These are phyloP conservation scores for Sebastes miniatus DNA, from an alignment of 2,797 vertebrate species.

Conservation along the genomic window DNA sequence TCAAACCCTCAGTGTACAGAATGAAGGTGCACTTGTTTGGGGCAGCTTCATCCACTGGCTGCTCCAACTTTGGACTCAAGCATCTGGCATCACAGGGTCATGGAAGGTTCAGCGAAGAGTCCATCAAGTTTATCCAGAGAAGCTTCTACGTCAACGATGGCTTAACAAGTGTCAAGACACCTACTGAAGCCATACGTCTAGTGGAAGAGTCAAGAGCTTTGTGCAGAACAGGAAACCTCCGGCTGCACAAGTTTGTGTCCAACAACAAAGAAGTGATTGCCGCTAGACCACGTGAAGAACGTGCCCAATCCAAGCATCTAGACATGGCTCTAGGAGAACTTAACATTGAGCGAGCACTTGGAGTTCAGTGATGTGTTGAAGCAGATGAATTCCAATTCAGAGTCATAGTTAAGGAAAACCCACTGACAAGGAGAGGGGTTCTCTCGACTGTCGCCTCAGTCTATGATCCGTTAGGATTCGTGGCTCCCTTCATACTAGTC, in stretches of 20 bases:
- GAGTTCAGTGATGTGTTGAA: background rate
- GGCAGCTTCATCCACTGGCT: slow-evolving; percentile 35
- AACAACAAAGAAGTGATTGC: background rate
- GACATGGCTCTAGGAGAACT: slow-evolving; percentile 18
- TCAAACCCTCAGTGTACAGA: slow-evolving; percentile 6
- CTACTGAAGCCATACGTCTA: slow-evolving; percentile 7
- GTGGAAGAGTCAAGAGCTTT: slow-evolving; percentile 19
- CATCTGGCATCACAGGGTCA: slow-evolving; percentile 22
- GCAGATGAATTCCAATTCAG: slow-evolving; percentile 1
- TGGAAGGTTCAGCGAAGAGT: slow-evolving; percentile 17
- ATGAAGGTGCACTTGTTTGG: slow-evolving; percentile 40
- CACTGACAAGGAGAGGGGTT: background rate
- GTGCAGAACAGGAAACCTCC: slow-evolving; percentile 5
- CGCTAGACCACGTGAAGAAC: slow-evolving; percentile 9
- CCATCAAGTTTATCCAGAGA: slow-evolving; percentile 20
- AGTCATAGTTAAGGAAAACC: background rate
- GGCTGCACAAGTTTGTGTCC: slow-evolving; percentile 6
- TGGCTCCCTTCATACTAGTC: background rate
- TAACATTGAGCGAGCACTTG: slow-evolving; percentile 17
- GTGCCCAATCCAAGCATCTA: slow-evolving; percentile 3
- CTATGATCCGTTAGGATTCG: background rate
- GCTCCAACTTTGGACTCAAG: slow-evolving; percentile 22
- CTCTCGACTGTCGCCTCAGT: background rate
- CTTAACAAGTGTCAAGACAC: slow-evolving; percentile 3
- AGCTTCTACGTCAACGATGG: slow-evolving; percentile 12